Conservation (phyloP, 1,140 invertebrate genomes). For the Gyrodactylus salaris region DNA sequence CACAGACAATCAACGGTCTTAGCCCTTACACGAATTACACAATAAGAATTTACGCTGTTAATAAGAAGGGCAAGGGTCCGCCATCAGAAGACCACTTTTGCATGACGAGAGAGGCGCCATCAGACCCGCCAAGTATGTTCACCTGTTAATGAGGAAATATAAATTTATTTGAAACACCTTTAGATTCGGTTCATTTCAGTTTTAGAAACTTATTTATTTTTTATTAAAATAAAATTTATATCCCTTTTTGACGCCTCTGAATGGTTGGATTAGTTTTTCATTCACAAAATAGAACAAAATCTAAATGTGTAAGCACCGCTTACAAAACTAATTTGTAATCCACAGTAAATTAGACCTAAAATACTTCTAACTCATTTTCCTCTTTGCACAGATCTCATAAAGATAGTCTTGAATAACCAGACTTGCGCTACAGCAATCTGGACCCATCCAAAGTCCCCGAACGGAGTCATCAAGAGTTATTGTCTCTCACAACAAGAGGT, state of each 20-base stretch:
- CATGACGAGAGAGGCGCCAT: not conserved
- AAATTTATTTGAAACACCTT: no score
- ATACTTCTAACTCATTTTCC: no score
- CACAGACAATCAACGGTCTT: not conserved
- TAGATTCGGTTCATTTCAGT: no score
- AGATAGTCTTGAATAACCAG: not conserved
- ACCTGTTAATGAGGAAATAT: no score
- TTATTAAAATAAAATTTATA: no score
- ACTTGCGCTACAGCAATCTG: not conserved
- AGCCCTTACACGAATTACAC: not conserved
- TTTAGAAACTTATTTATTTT: no score
- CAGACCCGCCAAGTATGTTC: not conserved
- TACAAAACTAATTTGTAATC: no score
- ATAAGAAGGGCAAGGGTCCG: not conserved
- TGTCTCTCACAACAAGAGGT: not conserved
- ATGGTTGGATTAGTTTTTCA: no score
- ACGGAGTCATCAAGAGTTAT: not conserved
- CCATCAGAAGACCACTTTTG: not conserved
- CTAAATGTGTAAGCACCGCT: no score
- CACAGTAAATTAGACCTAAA: no score
- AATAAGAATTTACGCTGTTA: not conserved
- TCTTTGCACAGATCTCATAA: not conserved
- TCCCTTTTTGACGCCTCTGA: no score
- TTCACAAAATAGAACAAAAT: no score
- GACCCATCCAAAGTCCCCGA: not conserved